Base-by-base conservation (phyloP, 2,797 vertebrate species). In the Sternotherus odoratus region DNA sequence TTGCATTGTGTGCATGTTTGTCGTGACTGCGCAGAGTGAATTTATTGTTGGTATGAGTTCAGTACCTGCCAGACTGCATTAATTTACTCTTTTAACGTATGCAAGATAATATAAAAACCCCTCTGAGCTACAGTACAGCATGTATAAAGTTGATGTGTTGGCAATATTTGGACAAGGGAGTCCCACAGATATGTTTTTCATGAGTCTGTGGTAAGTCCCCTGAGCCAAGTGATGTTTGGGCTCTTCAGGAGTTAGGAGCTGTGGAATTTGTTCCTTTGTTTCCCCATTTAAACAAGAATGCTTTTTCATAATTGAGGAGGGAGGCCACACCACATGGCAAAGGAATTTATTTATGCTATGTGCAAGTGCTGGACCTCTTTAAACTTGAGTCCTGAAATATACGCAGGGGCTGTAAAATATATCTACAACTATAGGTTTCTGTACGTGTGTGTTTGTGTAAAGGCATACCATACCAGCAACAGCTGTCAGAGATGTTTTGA, bases 41-140 rank as follows among this genome's bases (percentile, higher is more conserved):
- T 90, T 48, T 78, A 11, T 82, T n/a, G 33, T 90, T 93, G 87
- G 0, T 75, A 19, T 78, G 51, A 85, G 91, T 95, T 88, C 92
- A 89, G 12, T 84, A 88, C 74, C 81, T 91, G 81, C 77, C 86
- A 69, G 48, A 57, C 54, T 33, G 36, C 0, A 82, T 88, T 92
- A 87, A 77, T 95, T 96, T 91, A 82, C 81, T 36, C n/a, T 95
- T 96, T 90, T 2, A 93, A 90, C 63, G 83, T 39, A 75, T 89
- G 88, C 53, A 94, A 92, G 66, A 48, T 93, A 90, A 87, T 91
- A 63, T 15, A 56, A 54, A 54, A 77, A 89, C 51, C 85, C 91
- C 48, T 28, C 2, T 88, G 82, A 79, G 48, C 80, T 95, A 3
- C 15, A 46, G 9, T 30, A 60, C 46, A 72, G 23, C 43, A 84